Conservation (phyloP, 2,797 vertebrate genomes). For the Glossophaga mutica region DNA sequence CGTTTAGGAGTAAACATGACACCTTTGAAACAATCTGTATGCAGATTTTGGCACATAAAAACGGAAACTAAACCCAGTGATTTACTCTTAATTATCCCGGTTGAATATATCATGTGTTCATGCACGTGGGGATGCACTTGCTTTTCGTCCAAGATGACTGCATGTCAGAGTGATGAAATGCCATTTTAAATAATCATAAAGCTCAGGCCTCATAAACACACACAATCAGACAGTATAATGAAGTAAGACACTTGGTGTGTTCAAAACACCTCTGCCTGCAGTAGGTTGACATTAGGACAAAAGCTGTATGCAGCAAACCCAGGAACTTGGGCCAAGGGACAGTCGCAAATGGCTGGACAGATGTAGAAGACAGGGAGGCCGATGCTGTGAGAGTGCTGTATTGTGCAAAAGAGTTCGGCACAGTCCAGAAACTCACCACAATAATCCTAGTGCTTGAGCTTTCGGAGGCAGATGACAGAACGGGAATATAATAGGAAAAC, state of each 20-base stretch:
- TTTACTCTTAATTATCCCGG: neutral
- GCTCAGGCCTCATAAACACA: neutral
- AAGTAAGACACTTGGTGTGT: neutral
- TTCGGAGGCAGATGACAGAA: conserved; percentile 4
- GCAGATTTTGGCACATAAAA: conserved; percentile 8
- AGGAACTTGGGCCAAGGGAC: neutral
- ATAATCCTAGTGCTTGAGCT: neutral
- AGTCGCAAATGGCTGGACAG: neutral
- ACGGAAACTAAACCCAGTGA: neutral
- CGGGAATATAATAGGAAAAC: conserved; percentile 24
- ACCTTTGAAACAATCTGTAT: neutral
- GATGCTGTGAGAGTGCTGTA: neutral
- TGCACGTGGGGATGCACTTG: neutral
- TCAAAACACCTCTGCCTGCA: neutral
- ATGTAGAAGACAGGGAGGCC: neutral
- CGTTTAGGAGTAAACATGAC: neutral
- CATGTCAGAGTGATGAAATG: neutral
- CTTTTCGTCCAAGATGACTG: neutral
- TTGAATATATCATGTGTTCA: neutral
- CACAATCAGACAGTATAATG: neutral
- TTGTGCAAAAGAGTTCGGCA: neutral
- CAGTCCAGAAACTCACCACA: neutral
- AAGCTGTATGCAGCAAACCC: neutral
- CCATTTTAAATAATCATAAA: neutral
- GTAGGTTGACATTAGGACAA: neutral